These are phyloP conservation scores for Procambarus clarkii DNA, from an alignment of 1,140 invertebrate genomes.

Conservation along the genomic window DNA sequence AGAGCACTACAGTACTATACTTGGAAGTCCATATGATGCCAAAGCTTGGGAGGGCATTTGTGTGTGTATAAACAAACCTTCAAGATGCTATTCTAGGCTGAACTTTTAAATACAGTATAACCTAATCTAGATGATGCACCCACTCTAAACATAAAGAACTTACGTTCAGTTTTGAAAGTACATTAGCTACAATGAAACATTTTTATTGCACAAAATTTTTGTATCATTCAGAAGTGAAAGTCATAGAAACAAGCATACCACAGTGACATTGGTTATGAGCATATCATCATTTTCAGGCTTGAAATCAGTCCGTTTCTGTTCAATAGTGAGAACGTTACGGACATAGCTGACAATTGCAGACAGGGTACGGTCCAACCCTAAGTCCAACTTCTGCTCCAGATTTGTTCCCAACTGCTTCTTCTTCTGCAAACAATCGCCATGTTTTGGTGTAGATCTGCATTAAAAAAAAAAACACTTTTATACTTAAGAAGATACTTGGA, in stretches of 20 bases:
- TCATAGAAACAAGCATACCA: conserved; percentile 23
- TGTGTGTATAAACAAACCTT: too few relatives aligned
- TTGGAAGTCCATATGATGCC: too few relatives aligned
- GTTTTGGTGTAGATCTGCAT: conserved; percentile 86
- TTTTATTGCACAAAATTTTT: neutral
- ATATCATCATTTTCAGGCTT: conserved; percentile 86
- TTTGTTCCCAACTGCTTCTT: conserved; percentile 91
- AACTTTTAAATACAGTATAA: too few relatives aligned
- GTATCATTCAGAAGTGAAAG: neutral
- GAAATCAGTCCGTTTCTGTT: conserved; percentile 97
- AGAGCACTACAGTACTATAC: too few relatives aligned
- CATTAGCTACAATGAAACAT: too few relatives aligned
- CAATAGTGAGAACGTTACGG: conserved; percentile 90
- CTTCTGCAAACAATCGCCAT: conserved; percentile 90
- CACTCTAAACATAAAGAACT: too few relatives aligned
- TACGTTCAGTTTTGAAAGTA: too few relatives aligned
- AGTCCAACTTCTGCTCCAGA: conserved; percentile 93
- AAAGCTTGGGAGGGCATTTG: too few relatives aligned
- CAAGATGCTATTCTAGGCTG: too few relatives aligned
- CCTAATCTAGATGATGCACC: too few relatives aligned
- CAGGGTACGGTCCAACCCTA: conserved; percentile 89
- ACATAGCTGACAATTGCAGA: conserved; percentile 94
- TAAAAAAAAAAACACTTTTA: conserved; percentile 74
- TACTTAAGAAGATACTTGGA: too few relatives aligned
- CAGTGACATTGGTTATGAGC: conserved; percentile 73